Percentiles rank a stretch among this genome's conserved stretches.
Evolutionary conservation across 2,113 vertebrate genomes (phyloP).

Genomic region (Xiphorhynchus elegans): DNA sequence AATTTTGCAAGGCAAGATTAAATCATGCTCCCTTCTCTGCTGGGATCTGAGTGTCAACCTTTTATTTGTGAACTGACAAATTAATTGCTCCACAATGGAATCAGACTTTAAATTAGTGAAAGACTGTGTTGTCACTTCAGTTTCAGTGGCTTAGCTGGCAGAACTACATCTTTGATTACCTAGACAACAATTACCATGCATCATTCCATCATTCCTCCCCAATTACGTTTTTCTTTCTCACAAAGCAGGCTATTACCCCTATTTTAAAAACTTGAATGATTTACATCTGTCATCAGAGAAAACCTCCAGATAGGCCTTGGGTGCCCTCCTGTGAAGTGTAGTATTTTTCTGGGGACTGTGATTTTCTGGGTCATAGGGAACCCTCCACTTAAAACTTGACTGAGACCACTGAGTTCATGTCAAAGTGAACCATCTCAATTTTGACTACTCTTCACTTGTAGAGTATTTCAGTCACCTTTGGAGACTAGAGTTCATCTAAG

Average conservation of each 20-base stretch:
- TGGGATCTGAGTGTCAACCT: not conserved
- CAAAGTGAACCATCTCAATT: not conserved
- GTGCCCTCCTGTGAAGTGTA: not conserved
- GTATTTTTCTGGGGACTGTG: not conserved
- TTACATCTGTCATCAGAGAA: not conserved
- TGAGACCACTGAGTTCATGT: not conserved
- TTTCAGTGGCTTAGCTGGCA: not conserved
- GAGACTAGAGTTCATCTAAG: not conserved
- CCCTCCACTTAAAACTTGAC: not conserved
- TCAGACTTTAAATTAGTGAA: conserved; percentile 16
- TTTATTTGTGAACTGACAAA: conserved; percentile 32
- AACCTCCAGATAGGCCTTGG: not conserved
- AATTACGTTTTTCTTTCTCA: not conserved
- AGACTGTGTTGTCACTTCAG: not conserved
- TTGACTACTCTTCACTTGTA: not conserved
- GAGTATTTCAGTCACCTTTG: not conserved
- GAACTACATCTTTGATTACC: not conserved
- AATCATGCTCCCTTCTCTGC: not conserved
- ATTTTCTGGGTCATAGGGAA: not conserved
- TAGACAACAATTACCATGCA: not conserved
- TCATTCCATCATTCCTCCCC: not conserved
- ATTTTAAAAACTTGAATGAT: not conserved
- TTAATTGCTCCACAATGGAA: conserved; percentile 33
- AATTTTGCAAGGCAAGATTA: conserved; percentile 33
- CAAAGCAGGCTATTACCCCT: not conserved